phyloP scores from a whole-genome alignment of 2,113 vertebrate genomes.

The Myiozetetes cayanensis region DNA sequence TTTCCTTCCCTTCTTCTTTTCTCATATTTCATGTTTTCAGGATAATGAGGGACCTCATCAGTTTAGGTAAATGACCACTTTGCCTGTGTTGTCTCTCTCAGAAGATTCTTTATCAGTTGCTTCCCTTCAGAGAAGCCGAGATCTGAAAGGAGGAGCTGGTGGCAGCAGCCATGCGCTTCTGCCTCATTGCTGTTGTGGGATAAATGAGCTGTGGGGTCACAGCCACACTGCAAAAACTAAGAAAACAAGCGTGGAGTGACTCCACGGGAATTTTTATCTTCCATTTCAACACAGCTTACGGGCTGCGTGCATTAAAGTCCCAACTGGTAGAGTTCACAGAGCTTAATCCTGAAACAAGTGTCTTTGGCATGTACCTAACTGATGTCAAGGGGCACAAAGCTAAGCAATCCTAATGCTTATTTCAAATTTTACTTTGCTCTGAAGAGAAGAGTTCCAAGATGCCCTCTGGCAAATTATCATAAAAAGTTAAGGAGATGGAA shows the following conservation, averaged over 20 bases:
- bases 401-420: background rate
- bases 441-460: background rate
- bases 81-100: background rate
- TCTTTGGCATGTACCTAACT: background rate
- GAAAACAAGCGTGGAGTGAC: background rate
- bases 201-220: background rate
- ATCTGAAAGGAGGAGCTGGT: background rate
- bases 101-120: background rate
- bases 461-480: background rate
- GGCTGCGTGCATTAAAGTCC: background rate
- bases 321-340: background rate
- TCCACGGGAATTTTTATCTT: background rate
- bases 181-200: background rate
- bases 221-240: background rate
- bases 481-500: background rate
- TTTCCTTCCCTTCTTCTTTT: background rate
- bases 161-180: background rate
- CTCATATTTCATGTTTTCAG: background rate
- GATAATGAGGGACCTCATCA: background rate
- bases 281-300: background rate
- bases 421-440: background rate
- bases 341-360: background rate
- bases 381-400: background rate
- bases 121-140: background rate
- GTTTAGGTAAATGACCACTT: background rate